phyloP scores from a whole-genome alignment of 2,797 vertebrate genomes.

The Syngnathus acus region DNA sequence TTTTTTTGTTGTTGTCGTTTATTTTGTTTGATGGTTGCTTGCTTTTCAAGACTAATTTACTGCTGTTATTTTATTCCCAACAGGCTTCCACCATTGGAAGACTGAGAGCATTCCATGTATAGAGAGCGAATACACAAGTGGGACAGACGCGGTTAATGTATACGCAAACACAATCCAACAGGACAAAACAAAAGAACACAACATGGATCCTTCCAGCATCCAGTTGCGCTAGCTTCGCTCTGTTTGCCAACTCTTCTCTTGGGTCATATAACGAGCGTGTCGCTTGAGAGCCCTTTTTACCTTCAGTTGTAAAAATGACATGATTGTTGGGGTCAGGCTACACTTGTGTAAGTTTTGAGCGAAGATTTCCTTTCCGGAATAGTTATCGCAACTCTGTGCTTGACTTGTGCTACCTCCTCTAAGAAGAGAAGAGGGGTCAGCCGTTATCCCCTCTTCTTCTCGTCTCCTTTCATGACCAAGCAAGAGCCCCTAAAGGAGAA shows the following conservation, averaged over 20 bases:
- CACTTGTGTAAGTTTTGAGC: conserved; percentile 3
- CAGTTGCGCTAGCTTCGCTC: conserved; percentile 43
- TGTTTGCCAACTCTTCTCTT: conserved; percentile 57
- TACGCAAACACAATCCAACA: conserved; percentile 64
- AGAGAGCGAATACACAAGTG: conserved; percentile 50
- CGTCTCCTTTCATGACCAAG: conserved; percentile 55
- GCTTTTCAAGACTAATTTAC: conserved; percentile 31
- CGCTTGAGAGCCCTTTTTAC: conserved; percentile 51
- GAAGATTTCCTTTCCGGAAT: conserved; percentile 23
- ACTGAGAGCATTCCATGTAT: conserved; percentile 30
- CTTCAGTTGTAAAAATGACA: conserved; percentile 42
- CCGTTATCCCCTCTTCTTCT: conserved; percentile 35
- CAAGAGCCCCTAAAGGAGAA: conserved; percentile 55
- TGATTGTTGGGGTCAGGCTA: conserved; percentile 10
- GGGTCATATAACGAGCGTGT: conserved; percentile 58
- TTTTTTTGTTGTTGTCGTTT: neutral
- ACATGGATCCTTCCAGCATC: conserved; percentile 34
- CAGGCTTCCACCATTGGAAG: conserved; percentile 32
- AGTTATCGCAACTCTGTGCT: conserved; percentile 48
- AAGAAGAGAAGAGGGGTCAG: conserved; percentile 61
- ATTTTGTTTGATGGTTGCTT: conserved; percentile 34
- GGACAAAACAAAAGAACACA: conserved; percentile 60
- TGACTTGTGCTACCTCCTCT: conserved; percentile 61
- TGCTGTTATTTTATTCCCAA: conserved; percentile 45
- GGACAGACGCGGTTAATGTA: conserved; percentile 47